Evolutionary conservation across 35 echinoderm and acorn worm genomes (phyloP).

Genomic region (Nesometra sesokonis): DNA sequence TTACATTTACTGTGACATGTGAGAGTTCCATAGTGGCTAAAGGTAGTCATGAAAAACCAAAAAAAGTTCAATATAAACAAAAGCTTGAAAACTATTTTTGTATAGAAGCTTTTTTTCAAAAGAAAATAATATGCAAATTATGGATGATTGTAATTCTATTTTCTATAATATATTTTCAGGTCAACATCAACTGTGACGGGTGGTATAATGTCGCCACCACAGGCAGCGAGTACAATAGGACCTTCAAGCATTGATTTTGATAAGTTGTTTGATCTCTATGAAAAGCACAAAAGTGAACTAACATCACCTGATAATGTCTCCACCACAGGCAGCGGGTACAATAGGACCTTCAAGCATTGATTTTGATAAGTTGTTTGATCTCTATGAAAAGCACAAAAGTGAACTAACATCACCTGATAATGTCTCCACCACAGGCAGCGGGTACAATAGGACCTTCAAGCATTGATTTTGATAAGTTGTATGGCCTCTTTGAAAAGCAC

Average conservation of each 20-base stretch:
- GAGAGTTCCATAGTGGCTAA: too few relatives aligned
- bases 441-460: not conserved
- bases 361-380: not conserved
- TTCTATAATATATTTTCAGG: not conserved
- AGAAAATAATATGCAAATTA: too few relatives aligned
- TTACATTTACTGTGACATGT: too few relatives aligned
- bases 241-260: not conserved
- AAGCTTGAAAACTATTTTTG: too few relatives aligned
- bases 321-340: not conserved
- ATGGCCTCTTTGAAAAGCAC: not conserved
- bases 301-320: not conserved
- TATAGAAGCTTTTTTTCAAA: too few relatives aligned
- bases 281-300: not conserved
- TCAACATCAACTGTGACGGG: not conserved
- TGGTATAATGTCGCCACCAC: not conserved
- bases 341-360: not conserved
- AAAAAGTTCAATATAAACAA: too few relatives aligned
- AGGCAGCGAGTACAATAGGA: not conserved
- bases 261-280: not conserved
- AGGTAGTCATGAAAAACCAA: too few relatives aligned
- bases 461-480: not conserved
- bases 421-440: not conserved
- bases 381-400: not conserved
- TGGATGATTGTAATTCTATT: too few relatives aligned
- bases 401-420: not conserved